These are phyloP conservation scores for Aptenodytes patagonicus DNA, from an alignment of 2,113 vertebrate species.

Conservation along the genomic window DNA sequence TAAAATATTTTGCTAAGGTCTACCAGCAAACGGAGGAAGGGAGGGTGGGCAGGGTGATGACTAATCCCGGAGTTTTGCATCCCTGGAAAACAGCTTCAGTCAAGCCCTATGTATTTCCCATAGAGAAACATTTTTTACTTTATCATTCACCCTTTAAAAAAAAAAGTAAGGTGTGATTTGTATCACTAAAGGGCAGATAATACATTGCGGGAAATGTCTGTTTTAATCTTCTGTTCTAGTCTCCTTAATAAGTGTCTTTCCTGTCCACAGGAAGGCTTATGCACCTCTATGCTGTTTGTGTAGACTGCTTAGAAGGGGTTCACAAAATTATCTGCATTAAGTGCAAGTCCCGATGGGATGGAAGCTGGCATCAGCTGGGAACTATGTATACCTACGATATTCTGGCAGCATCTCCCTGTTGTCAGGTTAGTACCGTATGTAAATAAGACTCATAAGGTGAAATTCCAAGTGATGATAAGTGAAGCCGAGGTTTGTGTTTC, in stretches of 20 bases:
- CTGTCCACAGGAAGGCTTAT: slow-evolving; percentile 90
- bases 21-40: background rate
- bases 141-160: background rate
- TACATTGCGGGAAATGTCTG: background rate
- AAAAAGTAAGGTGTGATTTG: background rate
- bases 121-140: background rate
- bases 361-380: slow-evolving; percentile 98
- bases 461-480: background rate
- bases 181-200: background rate
- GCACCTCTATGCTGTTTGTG: slow-evolving; percentile 97
- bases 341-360: slow-evolving; percentile 98
- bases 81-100: background rate
- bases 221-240: slow-evolving; percentile 1
- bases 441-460: background rate
- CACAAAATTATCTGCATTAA: slow-evolving; percentile 99
- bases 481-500: background rate
- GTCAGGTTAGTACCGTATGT: slow-evolving; percentile 83
- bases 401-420: slow-evolving; percentile 95
- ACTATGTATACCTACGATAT: slow-evolving; percentile 99
- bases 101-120: background rate
- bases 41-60: background rate
- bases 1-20: background rate
- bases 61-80: background rate
- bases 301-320: slow-evolving; percentile 98
- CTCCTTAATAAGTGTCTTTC: slow-evolving; percentile 56